Evolutionary conservation across 2,113 vertebrate species (phyloP).

Genomic region (Pangasianodon gigas): DNA sequence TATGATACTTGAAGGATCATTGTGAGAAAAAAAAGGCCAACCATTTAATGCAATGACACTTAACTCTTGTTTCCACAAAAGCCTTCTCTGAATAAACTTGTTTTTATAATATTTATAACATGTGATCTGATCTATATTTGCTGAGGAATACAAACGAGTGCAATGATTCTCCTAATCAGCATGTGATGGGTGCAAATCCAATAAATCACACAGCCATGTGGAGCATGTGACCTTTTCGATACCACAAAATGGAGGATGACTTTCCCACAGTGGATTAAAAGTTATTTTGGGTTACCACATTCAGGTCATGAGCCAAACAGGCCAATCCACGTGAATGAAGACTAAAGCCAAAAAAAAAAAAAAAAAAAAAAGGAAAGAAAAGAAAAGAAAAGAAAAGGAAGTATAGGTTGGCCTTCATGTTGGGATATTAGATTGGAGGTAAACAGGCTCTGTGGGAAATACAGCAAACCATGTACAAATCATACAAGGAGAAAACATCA

Average conservation of each 20-base stretch:
- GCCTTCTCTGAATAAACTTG: constrained; percentile 59
- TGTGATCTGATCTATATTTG: constrained; percentile 33
- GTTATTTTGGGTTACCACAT: constrained; percentile 12
- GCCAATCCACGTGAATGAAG: neutral
- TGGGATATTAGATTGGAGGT: neutral
- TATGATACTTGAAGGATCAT: constrained; percentile 52
- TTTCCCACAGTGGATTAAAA: constrained; percentile 6
- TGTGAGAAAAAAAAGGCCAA: constrained; percentile 41
- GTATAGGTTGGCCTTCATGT: neutral
- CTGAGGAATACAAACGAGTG: constrained; percentile 2
- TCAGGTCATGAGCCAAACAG: constrained; percentile 2
- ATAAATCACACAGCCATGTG: neutral
- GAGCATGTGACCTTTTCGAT: constrained; percentile 27
- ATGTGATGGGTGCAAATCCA: neutral
- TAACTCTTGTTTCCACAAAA: constrained; percentile 43
- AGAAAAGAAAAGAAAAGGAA: neutral
- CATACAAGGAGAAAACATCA: constrained; percentile 42
- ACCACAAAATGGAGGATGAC: constrained; percentile 10
- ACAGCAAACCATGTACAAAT: neutral
- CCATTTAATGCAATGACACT: constrained; percentile 35
- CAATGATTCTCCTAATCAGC: constrained; percentile 5
- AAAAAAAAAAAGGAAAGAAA: neutral
- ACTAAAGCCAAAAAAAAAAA: neutral
- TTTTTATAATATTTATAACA: constrained; percentile 53
- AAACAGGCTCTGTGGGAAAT: constrained; percentile 9